phyloP scores from a whole-genome alignment of 1,140 invertebrate species.

The Harlomillsia oculata region DNA sequence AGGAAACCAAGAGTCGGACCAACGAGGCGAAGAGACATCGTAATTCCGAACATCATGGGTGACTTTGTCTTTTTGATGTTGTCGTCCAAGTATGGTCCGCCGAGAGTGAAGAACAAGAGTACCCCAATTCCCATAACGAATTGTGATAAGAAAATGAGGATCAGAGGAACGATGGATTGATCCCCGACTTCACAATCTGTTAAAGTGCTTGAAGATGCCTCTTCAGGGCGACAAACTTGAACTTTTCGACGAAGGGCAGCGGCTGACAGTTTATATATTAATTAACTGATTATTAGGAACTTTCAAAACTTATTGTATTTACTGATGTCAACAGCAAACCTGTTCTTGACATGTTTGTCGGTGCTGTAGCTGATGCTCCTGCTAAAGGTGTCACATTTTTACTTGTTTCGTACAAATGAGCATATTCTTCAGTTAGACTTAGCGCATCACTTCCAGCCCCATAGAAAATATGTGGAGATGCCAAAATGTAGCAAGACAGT shows the following conservation, averaged over 20 bases:
- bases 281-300: too few species aligned
- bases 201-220: background rate
- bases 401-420: background rate
- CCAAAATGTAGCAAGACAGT: slow-evolving; percentile 52
- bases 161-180: slow-evolving; percentile 42
- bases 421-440: slow-evolving; percentile 41
- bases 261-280: too few species aligned
- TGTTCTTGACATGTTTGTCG: background rate
- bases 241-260: background rate
- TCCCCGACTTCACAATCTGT: slow-evolving; percentile 16
- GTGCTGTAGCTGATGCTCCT: background rate
- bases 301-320: too few species aligned
- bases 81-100: slow-evolving; percentile 50
- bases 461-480: slow-evolving; percentile 57
- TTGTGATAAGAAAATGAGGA: slow-evolving; percentile 57
- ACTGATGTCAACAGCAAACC: background rate
- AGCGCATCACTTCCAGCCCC: slow-evolving; percentile 50
- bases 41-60: slow-evolving; percentile 50
- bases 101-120: slow-evolving; percentile 57
- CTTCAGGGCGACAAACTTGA: slow-evolving; percentile 10
- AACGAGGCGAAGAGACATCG: slow-evolving; percentile 32
- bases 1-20: slow-evolving; percentile 62
- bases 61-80: slow-evolving; percentile 59
- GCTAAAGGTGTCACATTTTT: too few species aligned
- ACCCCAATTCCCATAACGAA: slow-evolving; percentile 61